phyloP scores from a whole-genome alignment of 2,113 vertebrate species.

The Rhinopomastus cyanomelas region DNA sequence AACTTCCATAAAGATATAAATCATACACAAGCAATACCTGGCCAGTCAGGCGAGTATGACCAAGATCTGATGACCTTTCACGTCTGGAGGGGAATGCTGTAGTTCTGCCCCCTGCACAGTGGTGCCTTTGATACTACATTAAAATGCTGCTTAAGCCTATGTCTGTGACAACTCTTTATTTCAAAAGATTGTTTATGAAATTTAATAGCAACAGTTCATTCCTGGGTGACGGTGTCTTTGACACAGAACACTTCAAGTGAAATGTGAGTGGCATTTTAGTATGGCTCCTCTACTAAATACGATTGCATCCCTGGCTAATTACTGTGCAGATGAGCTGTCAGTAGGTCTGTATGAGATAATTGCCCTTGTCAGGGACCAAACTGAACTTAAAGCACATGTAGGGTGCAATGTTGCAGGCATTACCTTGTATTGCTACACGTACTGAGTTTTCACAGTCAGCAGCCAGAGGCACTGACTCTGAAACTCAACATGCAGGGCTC shows the following conservation, averaged over 20 bases:
- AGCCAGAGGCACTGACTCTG: not conserved
- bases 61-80: not conserved
- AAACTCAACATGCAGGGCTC: not conserved
- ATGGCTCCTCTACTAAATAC: not conserved
- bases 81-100: not conserved
- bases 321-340: conserved; percentile 16
- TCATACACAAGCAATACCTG: not conserved
- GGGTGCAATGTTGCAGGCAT: not conserved
- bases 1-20: not conserved
- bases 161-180: conserved; percentile 6
- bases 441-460: not conserved
- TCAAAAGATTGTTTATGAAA: not conserved
- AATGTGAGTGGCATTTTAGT: not conserved
- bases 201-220: not conserved
- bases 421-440: not conserved
- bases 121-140: not conserved
- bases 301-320: not conserved
- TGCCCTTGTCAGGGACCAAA: not conserved
- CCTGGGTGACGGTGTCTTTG: not conserved
- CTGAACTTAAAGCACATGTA: not conserved
- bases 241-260: conserved; percentile 5
- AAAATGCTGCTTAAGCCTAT: not conserved
- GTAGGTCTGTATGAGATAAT: not conserved
- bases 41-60: not conserved
- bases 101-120: not conserved